Conservation (phyloP, 2,797 vertebrate species). For the Sebastes itinus region DNA sequence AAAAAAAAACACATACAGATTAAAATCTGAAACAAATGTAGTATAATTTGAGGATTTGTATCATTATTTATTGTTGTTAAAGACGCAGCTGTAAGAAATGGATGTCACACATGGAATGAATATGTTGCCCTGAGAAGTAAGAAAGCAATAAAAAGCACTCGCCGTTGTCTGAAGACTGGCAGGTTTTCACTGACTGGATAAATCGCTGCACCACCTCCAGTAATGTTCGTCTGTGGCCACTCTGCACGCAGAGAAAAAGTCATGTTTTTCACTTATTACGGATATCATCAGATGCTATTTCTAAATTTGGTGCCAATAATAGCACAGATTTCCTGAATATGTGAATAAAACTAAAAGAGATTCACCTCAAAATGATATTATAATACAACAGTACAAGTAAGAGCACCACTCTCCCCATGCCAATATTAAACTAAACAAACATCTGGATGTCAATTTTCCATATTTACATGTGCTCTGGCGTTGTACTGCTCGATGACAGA, state of each 20-base stretch:
- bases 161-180: slow-evolving; percentile 85
- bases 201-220: slow-evolving; percentile 93
- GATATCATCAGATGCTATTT: not conserved
- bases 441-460: not conserved
- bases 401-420: not conserved
- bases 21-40: not conserved
- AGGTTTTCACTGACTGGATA: slow-evolving; percentile 84
- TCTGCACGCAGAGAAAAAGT: slow-evolving; percentile 74
- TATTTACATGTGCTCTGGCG: slow-evolving; percentile 86
- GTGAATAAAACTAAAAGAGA: not conserved
- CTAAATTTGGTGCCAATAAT: not conserved
- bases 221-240: slow-evolving; percentile 91
- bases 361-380: not conserved
- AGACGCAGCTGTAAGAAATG: not conserved
- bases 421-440: not conserved
- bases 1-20: not conserved
- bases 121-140: not conserved
- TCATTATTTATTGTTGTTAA: not conserved
- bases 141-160: slow-evolving; percentile 26
- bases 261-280: not conserved
- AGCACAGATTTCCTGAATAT: not conserved
- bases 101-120: not conserved
- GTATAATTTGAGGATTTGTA: not conserved
- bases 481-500: slow-evolving; percentile 91
- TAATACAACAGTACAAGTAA: not conserved